Conservation (phyloP, 2,113 vertebrate species). For the Poicephalus gulielmi region DNA sequence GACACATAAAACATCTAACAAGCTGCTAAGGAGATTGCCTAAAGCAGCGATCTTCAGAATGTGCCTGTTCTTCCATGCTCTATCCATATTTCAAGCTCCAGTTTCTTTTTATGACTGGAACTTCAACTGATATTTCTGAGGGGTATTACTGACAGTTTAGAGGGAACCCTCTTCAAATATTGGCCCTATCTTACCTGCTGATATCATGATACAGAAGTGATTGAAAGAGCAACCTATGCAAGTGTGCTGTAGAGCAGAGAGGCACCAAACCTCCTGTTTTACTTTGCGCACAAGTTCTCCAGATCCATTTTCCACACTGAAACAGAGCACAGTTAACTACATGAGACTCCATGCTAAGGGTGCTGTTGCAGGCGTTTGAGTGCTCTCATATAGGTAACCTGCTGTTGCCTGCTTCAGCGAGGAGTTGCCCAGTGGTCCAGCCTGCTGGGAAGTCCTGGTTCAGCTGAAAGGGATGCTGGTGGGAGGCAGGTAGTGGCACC, state of each 20-base stretch:
- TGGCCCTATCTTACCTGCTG: not conserved
- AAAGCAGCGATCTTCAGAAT: conserved; percentile 33
- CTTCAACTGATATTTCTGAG: not conserved
- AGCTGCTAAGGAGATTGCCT: conserved; percentile 48
- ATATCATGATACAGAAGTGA: accelerated
- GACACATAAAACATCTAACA: conserved; percentile 50
- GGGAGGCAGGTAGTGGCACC: not conserved
- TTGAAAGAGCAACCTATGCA: not conserved
- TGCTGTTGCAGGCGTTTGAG: not conserved
- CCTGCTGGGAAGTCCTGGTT: not conserved
- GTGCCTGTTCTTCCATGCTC: not conserved
- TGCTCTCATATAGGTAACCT: not conserved
- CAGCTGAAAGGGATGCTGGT: not conserved
- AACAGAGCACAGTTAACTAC: not conserved
- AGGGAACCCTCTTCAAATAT: not conserved
- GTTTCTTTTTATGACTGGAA: not conserved
- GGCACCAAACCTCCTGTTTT: not conserved
- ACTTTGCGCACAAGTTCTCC: not conserved
- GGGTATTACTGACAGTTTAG: not conserved
- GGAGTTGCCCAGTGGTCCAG: not conserved
- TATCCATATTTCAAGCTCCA: not conserved
- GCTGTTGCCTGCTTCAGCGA: not conserved
- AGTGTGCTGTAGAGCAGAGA: not conserved
- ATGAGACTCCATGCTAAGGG: not conserved
- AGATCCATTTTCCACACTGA: not conserved